Conservation (phyloP, 2,113 vertebrate genomes). For the Craseonycteris thonglongyai region DNA sequence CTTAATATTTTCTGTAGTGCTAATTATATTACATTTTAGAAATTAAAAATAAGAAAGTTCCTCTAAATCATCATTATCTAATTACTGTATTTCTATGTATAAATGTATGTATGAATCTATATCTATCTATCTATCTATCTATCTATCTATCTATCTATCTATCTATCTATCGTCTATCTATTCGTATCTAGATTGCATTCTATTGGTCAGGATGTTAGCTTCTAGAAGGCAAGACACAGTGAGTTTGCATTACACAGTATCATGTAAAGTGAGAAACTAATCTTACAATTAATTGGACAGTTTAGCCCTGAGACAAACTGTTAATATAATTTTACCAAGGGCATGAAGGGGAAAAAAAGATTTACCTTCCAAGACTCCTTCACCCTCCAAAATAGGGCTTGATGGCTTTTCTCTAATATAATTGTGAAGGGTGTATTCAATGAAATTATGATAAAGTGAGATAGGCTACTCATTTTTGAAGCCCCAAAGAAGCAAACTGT, state of each 20-base stretch:
- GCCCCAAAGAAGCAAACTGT: background rate
- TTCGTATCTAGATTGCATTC: background rate
- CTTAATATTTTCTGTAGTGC: background rate
- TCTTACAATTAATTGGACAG: background rate
- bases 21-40: background rate
- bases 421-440: background rate
- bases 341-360: background rate
- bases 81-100: background rate
- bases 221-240: background rate
- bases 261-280: background rate
- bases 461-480: background rate
- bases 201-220: background rate
- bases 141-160: background rate
- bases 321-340: background rate
- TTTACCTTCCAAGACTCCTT: background rate
- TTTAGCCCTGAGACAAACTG: background rate
- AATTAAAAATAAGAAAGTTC: background rate
- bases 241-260: background rate
- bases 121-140: background rate
- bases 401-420: background rate
- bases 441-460: background rate
- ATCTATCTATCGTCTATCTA: background rate
- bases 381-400: background rate
- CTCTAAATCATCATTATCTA: background rate
- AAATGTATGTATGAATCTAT: accelerated